A percentile compares a stretch with the other conserved stretches of the same genome.
phyloP scores from a whole-genome alignment of 2,113 vertebrate genomes.

The Paralichthys olivaceus region DNA sequence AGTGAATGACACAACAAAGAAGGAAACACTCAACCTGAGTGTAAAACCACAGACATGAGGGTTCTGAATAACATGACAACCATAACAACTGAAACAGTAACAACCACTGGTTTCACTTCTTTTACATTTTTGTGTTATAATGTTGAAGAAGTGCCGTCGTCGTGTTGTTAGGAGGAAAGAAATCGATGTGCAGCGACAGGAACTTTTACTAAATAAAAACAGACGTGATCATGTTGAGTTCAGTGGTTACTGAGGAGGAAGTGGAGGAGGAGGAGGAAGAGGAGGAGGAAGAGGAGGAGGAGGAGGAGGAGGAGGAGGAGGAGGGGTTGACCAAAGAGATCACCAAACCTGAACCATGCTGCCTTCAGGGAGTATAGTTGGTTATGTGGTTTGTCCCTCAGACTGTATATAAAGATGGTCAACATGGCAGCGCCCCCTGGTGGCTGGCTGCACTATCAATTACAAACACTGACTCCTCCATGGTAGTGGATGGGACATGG shows the following conservation, averaged over 20 bases:
- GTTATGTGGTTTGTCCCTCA: no score
- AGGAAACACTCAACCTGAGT: background rate
- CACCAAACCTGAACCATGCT: background rate
- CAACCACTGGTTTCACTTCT: background rate
- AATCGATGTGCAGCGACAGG: background rate
- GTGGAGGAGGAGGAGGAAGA: background rate
- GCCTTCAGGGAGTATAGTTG: no score
- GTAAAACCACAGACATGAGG: background rate
- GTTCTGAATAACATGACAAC: background rate
- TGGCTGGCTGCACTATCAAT: no score
- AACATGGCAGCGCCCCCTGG: no score
- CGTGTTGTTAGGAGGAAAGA: background rate
- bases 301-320: background rate
- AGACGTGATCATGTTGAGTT: background rate
- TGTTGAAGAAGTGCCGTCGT: background rate
- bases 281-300: background rate
- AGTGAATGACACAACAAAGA: no score
- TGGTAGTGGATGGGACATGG: no score
- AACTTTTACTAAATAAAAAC: background rate
- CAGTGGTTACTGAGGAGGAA: background rate
- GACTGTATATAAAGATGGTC: no score
- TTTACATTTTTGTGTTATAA: background rate
- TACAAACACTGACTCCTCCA: no score
- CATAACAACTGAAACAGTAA: background rate
- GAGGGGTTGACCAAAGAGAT: no score